These are phyloP conservation scores for Charina bottae DNA, from an alignment of 2,113 vertebrate species.

Conservation along the genomic window DNA sequence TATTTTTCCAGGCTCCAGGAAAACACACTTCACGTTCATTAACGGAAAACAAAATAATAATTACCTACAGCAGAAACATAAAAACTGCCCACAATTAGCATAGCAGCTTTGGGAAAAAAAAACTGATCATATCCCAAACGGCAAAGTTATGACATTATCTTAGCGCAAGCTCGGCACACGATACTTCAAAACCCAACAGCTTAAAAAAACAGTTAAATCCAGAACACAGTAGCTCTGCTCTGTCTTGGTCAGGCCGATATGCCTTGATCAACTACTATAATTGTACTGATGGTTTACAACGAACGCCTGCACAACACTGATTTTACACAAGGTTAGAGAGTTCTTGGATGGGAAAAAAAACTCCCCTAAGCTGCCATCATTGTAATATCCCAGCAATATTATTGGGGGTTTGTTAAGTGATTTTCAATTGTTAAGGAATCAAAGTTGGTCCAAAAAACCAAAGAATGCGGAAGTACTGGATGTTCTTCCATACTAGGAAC, in stretches of 20 bases:
- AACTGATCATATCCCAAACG: conserved; percentile 40
- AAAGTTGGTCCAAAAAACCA: not conserved
- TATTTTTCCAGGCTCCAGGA: conserved; percentile 28
- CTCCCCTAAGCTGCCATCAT: accelerated
- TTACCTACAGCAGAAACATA: conserved; percentile 43
- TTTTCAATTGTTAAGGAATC: accelerated
- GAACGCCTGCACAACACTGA: not conserved
- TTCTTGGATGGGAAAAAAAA: accelerated
- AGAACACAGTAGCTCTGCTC: accelerated
- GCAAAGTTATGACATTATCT: conserved; percentile 31
- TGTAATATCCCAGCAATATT: accelerated
- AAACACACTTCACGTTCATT: conserved; percentile 26
- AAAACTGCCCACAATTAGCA: conserved; percentile 44
- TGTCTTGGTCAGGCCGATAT: conserved; percentile 18
- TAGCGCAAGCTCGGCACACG: not conserved
- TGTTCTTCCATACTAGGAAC: not conserved
- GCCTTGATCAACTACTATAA: accelerated
- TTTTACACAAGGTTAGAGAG: not conserved
- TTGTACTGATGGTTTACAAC: accelerated
- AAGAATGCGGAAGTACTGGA: not conserved
- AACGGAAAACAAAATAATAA: not conserved
- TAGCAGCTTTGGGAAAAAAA: not conserved
- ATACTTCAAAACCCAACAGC: conserved; percentile 9
- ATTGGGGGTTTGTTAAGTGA: accelerated
- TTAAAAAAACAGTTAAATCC: not conserved